A percentile compares a stretch with the other conserved stretches of the same genome.
phyloP scores from a whole-genome alignment of 2,888 invertebrate species.

The Heliconius ethilla region DNA sequence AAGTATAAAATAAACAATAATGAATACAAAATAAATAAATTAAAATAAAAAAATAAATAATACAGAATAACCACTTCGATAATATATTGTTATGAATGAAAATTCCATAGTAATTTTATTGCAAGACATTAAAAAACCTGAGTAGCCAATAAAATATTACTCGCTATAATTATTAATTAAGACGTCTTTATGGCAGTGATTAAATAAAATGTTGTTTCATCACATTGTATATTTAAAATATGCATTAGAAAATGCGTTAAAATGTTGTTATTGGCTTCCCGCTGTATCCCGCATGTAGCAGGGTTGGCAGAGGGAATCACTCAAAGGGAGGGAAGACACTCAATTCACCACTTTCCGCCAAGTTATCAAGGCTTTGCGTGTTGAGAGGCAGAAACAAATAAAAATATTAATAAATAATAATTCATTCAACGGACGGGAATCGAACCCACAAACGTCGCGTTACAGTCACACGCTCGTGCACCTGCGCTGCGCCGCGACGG shows the following conservation, averaged over 20 bases:
- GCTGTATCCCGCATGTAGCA: too few species aligned
- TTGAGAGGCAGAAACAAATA: too few species aligned
- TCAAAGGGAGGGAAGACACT: too few species aligned
- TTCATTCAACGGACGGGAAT: too few species aligned
- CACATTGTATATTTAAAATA: conserved; percentile 1
- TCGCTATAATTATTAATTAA: not conserved
- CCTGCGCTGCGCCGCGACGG: too few species aligned
- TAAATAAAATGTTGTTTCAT: conserved; percentile 3
- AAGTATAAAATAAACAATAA: not conserved
- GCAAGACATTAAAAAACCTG: conserved; percentile 1
- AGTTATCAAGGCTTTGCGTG: too few species aligned
- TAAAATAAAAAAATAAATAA: not conserved
- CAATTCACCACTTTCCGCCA: too few species aligned
- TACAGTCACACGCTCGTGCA: too few species aligned
- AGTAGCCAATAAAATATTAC: not conserved
- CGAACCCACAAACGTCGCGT: too few species aligned
- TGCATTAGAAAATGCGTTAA: not conserved
- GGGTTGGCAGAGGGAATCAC: too few species aligned
- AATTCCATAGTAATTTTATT: not conserved
- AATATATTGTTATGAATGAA: not conserved
- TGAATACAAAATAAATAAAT: not conserved
- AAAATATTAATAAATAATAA: too few species aligned
- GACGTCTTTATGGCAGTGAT: not conserved
- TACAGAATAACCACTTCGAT: not conserved
- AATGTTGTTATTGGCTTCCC: too few species aligned